These are phyloP conservation scores for Penelope pileata DNA, from an alignment of 2,113 vertebrate genomes.

Conservation along the genomic window DNA sequence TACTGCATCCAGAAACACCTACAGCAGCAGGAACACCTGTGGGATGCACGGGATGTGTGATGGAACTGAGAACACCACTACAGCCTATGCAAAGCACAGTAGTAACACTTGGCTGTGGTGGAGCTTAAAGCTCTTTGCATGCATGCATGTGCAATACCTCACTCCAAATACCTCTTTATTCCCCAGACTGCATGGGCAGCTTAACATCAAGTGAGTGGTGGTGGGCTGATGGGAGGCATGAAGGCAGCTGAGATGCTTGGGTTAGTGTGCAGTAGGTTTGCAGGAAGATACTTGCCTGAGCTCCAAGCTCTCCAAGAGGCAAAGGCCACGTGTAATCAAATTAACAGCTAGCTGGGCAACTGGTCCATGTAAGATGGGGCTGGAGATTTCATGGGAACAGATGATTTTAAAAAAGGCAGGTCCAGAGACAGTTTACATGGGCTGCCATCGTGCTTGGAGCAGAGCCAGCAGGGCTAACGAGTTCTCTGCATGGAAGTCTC, in stretches of 20 bases:
- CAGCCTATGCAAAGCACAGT: neutral
- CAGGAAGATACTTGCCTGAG: neutral
- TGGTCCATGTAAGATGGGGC: neutral
- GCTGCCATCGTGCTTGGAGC: neutral
- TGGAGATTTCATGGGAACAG: neutral
- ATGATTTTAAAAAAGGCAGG: neutral
- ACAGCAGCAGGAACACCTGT: neutral
- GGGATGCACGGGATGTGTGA: neutral
- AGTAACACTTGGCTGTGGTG: too few relatives aligned
- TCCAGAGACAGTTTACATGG: neutral
- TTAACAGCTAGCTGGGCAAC: neutral
- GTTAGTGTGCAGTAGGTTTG: neutral
- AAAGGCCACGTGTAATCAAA: neutral
- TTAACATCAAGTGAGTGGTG: accelerated
- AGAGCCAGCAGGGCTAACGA: slow-evolving; percentile 53
- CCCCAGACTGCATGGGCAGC: accelerated
- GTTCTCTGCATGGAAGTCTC: slow-evolving; percentile 6
- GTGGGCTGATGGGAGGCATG: neutral
- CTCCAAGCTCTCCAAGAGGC: neutral
- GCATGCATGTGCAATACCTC: neutral
- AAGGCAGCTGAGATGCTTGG: neutral
- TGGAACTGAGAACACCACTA: neutral
- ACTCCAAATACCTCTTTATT: neutral
- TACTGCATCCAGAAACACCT: neutral
- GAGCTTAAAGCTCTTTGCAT: neutral